These are phyloP conservation scores for Onychomys leucogaster DNA, from an alignment of 2,797 vertebrate genomes.

Conservation along the genomic window DNA sequence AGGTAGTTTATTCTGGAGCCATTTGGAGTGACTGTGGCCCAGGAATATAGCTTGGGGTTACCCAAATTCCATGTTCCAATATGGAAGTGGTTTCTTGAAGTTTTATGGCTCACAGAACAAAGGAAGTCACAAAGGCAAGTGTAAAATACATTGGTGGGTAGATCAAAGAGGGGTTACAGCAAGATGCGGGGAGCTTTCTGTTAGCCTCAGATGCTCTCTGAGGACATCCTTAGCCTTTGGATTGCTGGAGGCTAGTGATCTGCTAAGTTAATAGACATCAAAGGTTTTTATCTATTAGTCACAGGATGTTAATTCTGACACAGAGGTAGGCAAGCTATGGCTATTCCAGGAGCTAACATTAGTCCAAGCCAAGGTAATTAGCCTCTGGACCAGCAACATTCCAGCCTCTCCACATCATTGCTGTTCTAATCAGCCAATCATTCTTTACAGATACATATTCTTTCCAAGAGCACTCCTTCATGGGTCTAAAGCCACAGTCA, in stretches of 20 bases:
- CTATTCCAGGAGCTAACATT: background rate
- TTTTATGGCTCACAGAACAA: background rate
- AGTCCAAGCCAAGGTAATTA: background rate
- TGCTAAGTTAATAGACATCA: background rate
- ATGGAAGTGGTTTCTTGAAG: background rate
- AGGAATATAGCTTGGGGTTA: background rate
- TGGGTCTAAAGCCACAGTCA: background rate
- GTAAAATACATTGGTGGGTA: background rate
- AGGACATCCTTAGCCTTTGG: background rate
- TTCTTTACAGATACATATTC: background rate
- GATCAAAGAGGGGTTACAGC: background rate
- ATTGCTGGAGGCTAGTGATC: background rate
- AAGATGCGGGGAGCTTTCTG: background rate
- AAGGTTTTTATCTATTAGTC: background rate
- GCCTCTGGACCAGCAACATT: background rate
- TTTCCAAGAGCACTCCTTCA: background rate
- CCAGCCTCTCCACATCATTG: background rate
- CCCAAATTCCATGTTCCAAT: background rate
- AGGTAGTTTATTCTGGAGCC: background rate
- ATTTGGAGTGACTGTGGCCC: background rate
- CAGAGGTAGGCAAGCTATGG: background rate
- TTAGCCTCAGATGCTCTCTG: background rate
- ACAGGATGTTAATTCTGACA: background rate
- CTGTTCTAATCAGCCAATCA: background rate
- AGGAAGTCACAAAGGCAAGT: background rate